These are phyloP conservation scores for Myotis daubentonii DNA, from an alignment of 2,797 vertebrate genomes.

Conservation along the genomic window DNA sequence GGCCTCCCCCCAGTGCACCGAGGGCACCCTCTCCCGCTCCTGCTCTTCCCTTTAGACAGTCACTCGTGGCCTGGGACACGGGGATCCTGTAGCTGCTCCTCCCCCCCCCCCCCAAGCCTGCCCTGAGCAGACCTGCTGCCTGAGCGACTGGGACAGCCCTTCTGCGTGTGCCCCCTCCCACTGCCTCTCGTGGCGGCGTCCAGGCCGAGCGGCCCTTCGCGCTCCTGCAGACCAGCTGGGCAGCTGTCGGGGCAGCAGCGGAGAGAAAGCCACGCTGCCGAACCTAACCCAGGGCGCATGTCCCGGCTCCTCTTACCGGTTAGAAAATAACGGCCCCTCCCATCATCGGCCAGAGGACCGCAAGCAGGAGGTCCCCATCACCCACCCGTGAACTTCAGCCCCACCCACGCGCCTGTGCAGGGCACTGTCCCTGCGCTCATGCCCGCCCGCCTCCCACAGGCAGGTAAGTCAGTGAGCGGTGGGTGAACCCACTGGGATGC, in stretches of 20 bases:
- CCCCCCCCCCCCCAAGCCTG: background rate
- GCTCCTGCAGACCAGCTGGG: background rate
- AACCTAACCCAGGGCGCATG: background rate
- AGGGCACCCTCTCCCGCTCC: no score
- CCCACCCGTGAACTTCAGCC: background rate
- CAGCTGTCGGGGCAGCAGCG: background rate
- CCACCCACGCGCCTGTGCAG: fast-evolving
- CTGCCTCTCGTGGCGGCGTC: fast-evolving
- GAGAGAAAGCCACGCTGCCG: background rate
- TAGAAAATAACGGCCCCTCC: background rate
- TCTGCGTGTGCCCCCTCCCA: background rate
- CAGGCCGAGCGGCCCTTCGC: no score
- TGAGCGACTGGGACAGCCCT: fast-evolving
- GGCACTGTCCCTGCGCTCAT: background rate
- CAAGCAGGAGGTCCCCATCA: background rate
- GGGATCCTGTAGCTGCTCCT: background rate
- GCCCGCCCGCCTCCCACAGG: background rate
- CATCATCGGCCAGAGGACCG: fast-evolving
- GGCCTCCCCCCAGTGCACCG: no score
- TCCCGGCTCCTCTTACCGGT: background rate
- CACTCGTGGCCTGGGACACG: background rate
- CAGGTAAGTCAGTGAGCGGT: fast-evolving
- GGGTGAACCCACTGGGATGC: background rate
- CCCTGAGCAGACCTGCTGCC: background rate
- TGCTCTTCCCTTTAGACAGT: background rate